These are phyloP conservation scores for Dolichopus griseipennis DNA, from an alignment of 2,888 invertebrate genomes.

Conservation along the genomic window DNA sequence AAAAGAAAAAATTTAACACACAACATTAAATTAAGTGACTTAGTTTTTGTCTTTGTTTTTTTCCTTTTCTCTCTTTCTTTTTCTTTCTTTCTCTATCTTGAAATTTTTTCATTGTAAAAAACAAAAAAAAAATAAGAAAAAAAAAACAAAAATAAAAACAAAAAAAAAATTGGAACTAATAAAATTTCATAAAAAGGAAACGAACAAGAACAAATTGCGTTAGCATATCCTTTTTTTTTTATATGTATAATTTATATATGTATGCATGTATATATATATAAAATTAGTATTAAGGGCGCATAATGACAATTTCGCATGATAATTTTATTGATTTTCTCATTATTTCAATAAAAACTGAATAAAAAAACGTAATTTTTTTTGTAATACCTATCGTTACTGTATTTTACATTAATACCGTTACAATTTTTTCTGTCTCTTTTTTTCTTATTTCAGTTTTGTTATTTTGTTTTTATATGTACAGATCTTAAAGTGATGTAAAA, in stretches of 20 bases:
- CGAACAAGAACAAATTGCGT: conserved; percentile 6
- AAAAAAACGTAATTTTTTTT: background rate
- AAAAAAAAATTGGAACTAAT: background rate
- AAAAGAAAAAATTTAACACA: background rate
- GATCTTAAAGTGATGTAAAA: no score
- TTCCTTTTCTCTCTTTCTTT: background rate
- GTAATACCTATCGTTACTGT: background rate
- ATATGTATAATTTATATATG: no score
- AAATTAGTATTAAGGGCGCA: conserved; percentile 1
- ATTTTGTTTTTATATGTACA: no score
- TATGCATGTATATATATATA: background rate
- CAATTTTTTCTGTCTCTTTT: background rate
- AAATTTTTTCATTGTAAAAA: no score
- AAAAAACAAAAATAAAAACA: no score
- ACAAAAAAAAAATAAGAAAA: background rate
- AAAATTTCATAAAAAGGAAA: background rate
- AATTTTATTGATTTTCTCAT: conserved; percentile 6
- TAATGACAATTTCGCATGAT: conserved; percentile 6
- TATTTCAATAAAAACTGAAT: background rate
- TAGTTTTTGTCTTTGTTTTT: background rate
- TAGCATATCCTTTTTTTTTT: conserved; percentile 1
- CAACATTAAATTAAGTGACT: conserved; percentile 6
- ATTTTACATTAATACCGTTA: background rate
- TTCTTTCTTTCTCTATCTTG: no score
- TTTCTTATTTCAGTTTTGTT: no score